Percentiles rank a stretch among this genome's conserved stretches.
Evolutionary conservation across 2,888 invertebrate species (phyloP).

Genomic region (Mesoligia furuncula): DNA sequence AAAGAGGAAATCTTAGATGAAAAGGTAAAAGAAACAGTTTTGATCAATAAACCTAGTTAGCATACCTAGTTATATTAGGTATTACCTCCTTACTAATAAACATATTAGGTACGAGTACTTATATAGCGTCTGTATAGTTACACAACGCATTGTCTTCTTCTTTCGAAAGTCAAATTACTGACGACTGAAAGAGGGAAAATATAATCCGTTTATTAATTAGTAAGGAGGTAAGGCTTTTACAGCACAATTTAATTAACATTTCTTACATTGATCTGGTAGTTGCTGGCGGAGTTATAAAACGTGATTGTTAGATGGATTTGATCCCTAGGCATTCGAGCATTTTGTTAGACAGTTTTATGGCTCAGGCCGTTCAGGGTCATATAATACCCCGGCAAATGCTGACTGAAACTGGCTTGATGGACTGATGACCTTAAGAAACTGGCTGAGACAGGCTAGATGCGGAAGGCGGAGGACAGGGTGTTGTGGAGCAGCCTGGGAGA

Average conservation of each 20-base stretch:
- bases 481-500: not conserved
- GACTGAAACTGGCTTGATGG: not conserved
- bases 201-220: too few relatives aligned
- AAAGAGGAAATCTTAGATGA: not conserved
- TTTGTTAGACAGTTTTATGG: conserved; percentile 20
- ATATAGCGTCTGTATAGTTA: too few relatives aligned
- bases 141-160: too few relatives aligned
- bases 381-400: not conserved
- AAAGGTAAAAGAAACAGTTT: not conserved
- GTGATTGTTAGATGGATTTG: not conserved
- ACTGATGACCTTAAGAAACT: not conserved
- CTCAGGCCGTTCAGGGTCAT: conserved; percentile 20
- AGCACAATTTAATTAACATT: not conserved
- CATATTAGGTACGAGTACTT: too few relatives aligned
- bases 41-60: not conserved
- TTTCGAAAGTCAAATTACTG: too few relatives aligned
- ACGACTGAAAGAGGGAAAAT: too few relatives aligned
- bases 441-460: not conserved
- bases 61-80: not conserved
- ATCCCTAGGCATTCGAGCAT: not conserved
- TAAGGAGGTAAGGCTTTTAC: not conserved
- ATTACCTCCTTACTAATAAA: too few relatives aligned
- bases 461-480: not conserved
- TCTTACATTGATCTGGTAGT: not conserved
- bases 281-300: not conserved